Evolutionary conservation across 2,113 vertebrate genomes (phyloP).

Genomic region (Recurvirostra avosetta): DNA sequence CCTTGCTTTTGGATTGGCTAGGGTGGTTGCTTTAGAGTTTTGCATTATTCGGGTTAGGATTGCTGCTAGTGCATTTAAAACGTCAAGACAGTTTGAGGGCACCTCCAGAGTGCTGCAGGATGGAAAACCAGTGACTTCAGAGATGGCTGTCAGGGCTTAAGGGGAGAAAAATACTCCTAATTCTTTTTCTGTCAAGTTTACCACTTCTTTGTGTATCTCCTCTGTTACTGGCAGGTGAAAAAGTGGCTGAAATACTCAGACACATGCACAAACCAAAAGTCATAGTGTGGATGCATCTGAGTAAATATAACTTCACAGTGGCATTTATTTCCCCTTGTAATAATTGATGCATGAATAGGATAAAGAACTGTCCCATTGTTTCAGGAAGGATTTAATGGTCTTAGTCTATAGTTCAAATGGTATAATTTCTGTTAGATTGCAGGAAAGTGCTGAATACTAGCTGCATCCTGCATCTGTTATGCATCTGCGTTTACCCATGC

Average conservation of each 20-base stretch:
- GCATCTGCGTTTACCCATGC: not conserved
- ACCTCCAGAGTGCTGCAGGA: not conserved
- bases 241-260: not conserved
- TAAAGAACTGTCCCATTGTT: not conserved
- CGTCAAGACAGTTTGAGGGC: not conserved
- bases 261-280: not conserved
- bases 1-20: not conserved
- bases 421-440: not conserved
- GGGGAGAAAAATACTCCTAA: not conserved
- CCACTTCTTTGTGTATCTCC: not conserved
- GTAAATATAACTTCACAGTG: not conserved
- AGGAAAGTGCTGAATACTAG: not conserved
- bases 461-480: not conserved
- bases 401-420: not conserved
- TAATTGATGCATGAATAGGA: not conserved
- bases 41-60: not conserved
- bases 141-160: not conserved
- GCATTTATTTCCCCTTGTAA: not conserved
- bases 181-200: not conserved
- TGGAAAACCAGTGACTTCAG: not conserved
- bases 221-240: not conserved
- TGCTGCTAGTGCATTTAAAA: not conserved
- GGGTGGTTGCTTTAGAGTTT: not conserved
- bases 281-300: not conserved
- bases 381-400: not conserved